A percentile compares a stretch with the other conserved stretches of the same genome.
Evolutionary conservation across 2,113 vertebrate species (phyloP).

Genomic region (Camelus bactrianus): DNA sequence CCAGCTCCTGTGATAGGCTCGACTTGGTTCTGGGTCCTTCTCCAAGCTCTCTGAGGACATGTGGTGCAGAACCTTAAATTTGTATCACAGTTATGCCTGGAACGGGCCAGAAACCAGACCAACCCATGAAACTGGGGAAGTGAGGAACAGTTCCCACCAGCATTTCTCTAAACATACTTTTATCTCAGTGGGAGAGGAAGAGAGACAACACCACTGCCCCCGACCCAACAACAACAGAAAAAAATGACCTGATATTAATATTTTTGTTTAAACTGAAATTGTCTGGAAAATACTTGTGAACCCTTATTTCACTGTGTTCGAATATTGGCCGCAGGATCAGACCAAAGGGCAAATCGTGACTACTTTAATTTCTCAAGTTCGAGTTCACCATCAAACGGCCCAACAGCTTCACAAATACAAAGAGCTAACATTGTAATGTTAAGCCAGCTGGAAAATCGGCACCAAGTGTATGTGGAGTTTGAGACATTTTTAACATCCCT

Average conservation of each 20-base stretch:
- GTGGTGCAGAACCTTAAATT: not conserved
- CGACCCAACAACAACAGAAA: too few relatives aligned
- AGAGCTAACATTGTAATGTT: not conserved
- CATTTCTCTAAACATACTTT: not conserved
- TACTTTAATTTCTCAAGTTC: constrained; percentile 32
- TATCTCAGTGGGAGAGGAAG: fast-evolving
- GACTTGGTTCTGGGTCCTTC: not conserved
- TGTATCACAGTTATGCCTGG: not conserved
- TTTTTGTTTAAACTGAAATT: not conserved
- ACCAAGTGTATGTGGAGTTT: not conserved
- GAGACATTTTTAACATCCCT: not conserved
- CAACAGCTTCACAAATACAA: constrained; percentile 22
- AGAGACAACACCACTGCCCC: not conserved
- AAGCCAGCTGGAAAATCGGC: not conserved
- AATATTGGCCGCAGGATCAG: not conserved
- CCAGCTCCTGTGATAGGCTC: not conserved
- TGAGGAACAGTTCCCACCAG: fast-evolving
- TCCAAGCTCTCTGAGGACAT: constrained; percentile 22
- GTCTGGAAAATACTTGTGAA: not conserved
- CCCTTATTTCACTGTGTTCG: not conserved
- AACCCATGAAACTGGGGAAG: not conserved
- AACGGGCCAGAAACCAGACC: not conserved
- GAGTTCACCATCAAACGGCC: not conserved
- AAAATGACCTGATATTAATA: not conserved
- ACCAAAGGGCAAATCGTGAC: not conserved